phyloP scores from a whole-genome alignment of 1,140 invertebrate genomes.

The Hyles euphorbiae region DNA sequence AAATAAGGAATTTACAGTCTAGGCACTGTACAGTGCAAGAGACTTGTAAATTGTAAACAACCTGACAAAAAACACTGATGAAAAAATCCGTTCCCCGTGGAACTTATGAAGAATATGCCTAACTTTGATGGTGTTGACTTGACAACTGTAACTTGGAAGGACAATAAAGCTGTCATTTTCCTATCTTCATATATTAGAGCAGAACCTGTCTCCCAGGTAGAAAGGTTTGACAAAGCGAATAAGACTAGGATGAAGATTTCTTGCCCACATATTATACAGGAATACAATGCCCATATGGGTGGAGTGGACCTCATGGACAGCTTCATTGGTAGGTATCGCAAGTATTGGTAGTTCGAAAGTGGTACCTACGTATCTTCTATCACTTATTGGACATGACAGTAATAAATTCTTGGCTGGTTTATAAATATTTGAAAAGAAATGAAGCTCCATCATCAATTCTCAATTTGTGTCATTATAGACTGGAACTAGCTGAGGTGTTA shows the following conservation, averaged over 20 bases:
- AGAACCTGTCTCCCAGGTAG: conserved; percentile 21
- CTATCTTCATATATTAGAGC: conserved; percentile 54
- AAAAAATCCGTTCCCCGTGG: conserved; percentile 37
- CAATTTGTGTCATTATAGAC: conserved; percentile 8
- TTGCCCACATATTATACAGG: conserved; percentile 59
- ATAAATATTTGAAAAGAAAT: conserved; percentile 32
- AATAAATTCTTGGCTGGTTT: conserved; percentile 36
- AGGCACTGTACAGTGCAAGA: conserved; percentile 33
- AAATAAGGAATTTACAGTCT: conserved; percentile 35
- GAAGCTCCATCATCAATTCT: conserved; percentile 7
- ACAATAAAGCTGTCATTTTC: conserved; percentile 60
- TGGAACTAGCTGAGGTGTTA: conserved; percentile 12
- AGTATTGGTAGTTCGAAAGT: conserved; percentile 56
- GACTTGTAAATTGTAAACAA: conserved; percentile 33
- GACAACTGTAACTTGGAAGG: conserved; percentile 38
- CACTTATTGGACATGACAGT: conserved; percentile 61
- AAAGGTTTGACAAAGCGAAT: conserved; percentile 45
- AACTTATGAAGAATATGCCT: conserved; percentile 38
- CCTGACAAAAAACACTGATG: conserved; percentile 34
- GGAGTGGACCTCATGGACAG: conserved; percentile 24
- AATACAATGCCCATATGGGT: conserved; percentile 69
- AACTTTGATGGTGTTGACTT: conserved; percentile 38
- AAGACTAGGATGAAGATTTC: conserved; percentile 49
- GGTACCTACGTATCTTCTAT: conserved; percentile 61
- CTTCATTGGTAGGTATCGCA: conserved; percentile 61